A percentile compares a stretch with the other conserved stretches of the same genome.
Evolutionary conservation across 2,888 invertebrate genomes (phyloP).

Genomic region (Colletes collaris): DNA sequence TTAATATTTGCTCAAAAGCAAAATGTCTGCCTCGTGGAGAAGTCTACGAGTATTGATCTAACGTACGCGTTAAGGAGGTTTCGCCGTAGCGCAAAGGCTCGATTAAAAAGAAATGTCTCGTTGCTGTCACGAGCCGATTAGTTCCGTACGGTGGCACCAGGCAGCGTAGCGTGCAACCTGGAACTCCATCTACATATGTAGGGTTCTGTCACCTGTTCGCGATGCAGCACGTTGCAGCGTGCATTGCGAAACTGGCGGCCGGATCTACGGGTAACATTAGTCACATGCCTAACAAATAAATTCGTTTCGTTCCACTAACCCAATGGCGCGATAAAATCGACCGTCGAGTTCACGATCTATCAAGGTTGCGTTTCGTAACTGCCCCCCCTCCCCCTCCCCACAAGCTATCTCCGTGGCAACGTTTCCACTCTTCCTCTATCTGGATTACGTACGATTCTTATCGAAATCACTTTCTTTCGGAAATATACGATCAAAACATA

Average conservation of each 20-base stretch:
- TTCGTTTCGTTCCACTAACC: slow-evolving; percentile 42
- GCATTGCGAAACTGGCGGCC: slow-evolving; percentile 13
- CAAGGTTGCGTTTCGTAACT: slow-evolving; percentile 48
- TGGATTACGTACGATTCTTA: slow-evolving; percentile 10
- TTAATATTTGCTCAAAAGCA: too few species aligned
- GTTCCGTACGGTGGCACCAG: too few species aligned
- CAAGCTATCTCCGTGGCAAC: not conserved
- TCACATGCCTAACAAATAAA: slow-evolving; percentile 38
- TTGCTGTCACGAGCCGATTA: too few species aligned
- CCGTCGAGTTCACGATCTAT: slow-evolving; percentile 33
- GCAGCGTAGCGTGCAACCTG: too few species aligned
- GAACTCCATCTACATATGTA: too few species aligned
- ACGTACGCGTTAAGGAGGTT: too few species aligned
- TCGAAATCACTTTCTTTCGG: not conserved
- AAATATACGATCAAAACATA: not conserved
- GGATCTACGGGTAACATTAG: slow-evolving; percentile 5
- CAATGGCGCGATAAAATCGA: slow-evolving; percentile 47
- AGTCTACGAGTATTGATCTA: too few species aligned
- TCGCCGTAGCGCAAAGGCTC: too few species aligned
- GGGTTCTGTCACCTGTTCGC: not conserved
- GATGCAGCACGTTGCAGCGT: not conserved
- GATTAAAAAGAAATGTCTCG: too few species aligned
- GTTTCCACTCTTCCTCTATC: not conserved
- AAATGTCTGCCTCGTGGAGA: too few species aligned
- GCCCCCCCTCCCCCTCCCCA: not conserved